Percentiles rank a stretch among this genome's conserved stretches.
These are phyloP conservation scores for Hermetia illucens DNA, from an alignment of 1,140 invertebrate genomes.

Conservation along the genomic window DNA sequence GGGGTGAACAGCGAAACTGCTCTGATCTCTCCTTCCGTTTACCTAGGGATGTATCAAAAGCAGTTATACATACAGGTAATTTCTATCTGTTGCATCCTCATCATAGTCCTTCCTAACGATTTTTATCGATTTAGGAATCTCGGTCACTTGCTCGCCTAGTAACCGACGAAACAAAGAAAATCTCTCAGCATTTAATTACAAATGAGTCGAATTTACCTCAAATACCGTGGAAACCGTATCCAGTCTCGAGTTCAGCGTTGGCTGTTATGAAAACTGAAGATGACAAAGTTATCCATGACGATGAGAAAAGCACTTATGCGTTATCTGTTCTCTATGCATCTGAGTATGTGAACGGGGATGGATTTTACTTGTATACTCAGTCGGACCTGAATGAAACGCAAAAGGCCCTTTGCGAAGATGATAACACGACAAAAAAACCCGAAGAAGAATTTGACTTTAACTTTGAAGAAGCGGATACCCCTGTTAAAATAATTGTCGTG, in stretches of 20 bases:
- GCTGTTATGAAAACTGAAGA: constrained; percentile 14
- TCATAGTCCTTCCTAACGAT: no score
- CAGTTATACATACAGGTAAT: constrained; percentile 64
- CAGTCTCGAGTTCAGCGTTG: constrained; percentile 25
- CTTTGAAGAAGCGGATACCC: constrained; percentile 32
- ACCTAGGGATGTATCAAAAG: constrained; percentile 73
- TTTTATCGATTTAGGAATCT: constrained; percentile 16
- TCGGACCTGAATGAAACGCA: constrained; percentile 18
- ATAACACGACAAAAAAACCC: constrained; percentile 15
- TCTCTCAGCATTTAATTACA: constrained; percentile 20
- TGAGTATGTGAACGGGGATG: constrained; percentile 55
- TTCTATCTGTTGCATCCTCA: no score
- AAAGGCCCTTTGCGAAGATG: constrained; percentile 14
- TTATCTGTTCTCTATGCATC: constrained; percentile 53
- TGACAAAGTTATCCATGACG: constrained; percentile 15
- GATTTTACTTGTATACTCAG: constrained; percentile 46
- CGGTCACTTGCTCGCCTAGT: constrained; percentile 22
- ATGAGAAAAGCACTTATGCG: constrained; percentile 34
- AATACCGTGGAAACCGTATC: constrained; percentile 57
- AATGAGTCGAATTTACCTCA: constrained; percentile 29
- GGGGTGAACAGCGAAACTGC: constrained; percentile 5
- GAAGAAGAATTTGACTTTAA: constrained; percentile 22
- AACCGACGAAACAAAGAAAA: constrained; percentile 18
- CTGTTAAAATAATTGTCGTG: constrained; percentile 41
- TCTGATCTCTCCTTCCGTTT: constrained; percentile 46